Conservation (phyloP, 2,113 vertebrate genomes). For the Tautogolabrus adspersus region DNA sequence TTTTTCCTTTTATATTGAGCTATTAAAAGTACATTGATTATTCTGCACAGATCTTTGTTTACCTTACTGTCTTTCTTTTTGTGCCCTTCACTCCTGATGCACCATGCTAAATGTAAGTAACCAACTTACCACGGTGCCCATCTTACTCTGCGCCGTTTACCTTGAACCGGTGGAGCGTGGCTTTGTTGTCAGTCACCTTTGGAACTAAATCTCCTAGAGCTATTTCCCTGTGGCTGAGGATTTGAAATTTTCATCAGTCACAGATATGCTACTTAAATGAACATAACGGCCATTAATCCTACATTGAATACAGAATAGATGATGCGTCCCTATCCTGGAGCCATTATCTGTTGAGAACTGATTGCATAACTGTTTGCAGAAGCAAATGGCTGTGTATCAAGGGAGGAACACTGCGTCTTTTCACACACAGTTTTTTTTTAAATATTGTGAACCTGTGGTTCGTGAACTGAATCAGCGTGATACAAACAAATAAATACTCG, state of each 20-base stretch:
- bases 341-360: conserved; percentile 55
- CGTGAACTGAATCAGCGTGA: conserved; percentile 20
- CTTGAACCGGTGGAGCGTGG: conserved; percentile 29
- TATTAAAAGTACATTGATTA: neutral
- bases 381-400: conserved; percentile 3
- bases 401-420: conserved; percentile 26
- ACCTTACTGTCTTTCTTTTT: conserved; percentile 8
- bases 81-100: conserved; percentile 10
- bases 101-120: conserved; percentile 18
- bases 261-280: conserved; percentile 50
- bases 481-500: conserved; percentile 39
- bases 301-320: conserved; percentile 45
- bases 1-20: conserved; percentile 9
- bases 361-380: conserved; percentile 53
- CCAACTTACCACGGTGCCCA: conserved; percentile 7
- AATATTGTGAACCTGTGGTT: conserved; percentile 40
- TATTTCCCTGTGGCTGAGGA: conserved; percentile 27
- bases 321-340: conserved; percentile 44
- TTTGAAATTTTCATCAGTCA: conserved; percentile 58
- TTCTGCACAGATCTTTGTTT: conserved; percentile 18
- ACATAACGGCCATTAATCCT: conserved; percentile 54
- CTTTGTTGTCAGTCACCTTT: conserved; percentile 59
- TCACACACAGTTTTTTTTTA: conserved; percentile 20
- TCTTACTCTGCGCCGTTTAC: conserved; percentile 18
- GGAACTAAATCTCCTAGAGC: conserved; percentile 40